Percentiles rank a stretch among this genome's conserved stretches.
Conservation (phyloP, 2,113 vertebrate genomes). For the Symphodus melops region DNA sequence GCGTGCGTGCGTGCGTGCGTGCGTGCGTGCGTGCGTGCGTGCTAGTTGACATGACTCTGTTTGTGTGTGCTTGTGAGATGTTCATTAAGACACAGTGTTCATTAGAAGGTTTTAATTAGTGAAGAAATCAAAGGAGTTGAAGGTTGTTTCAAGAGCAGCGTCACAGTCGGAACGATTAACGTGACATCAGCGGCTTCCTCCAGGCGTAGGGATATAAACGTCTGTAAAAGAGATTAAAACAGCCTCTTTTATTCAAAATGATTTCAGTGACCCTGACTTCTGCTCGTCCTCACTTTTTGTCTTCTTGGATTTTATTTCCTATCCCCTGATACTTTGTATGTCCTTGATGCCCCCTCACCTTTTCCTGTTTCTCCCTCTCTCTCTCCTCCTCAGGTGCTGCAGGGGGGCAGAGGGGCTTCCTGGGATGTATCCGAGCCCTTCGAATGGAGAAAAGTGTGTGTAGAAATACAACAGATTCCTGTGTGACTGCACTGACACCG, state of each 20-base stretch:
- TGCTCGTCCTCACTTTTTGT: background rate
- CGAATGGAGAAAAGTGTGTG: no score
- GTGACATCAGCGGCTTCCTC: slow-evolving; percentile 53
- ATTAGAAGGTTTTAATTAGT: slow-evolving; percentile 67
- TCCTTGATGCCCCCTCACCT: background rate
- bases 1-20: no score
- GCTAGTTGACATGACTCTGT: slow-evolving; percentile 28
- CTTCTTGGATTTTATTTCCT: background rate
- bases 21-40: no score
- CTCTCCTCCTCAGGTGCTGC: slow-evolving; percentile 87
- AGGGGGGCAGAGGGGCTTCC: slow-evolving; percentile 93
- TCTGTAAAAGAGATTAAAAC: slow-evolving; percentile 62
- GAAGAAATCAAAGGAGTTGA: slow-evolving; percentile 64
- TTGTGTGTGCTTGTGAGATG: slow-evolving; percentile 14
- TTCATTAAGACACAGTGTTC: slow-evolving; percentile 66
- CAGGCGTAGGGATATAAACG: slow-evolving; percentile 39
- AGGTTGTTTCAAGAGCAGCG: slow-evolving; percentile 72
- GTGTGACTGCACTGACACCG: slow-evolving; percentile 86
- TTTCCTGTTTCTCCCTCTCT: background rate
- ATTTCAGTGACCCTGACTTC: background rate
- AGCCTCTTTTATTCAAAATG: background rate
- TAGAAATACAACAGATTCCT: no score
- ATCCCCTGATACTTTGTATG: background rate
- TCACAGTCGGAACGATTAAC: slow-evolving; percentile 56
- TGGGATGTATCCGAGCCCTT: slow-evolving; percentile 95